Conservation (phyloP, 2,797 vertebrate species). For the Dipus sagitta region DNA sequence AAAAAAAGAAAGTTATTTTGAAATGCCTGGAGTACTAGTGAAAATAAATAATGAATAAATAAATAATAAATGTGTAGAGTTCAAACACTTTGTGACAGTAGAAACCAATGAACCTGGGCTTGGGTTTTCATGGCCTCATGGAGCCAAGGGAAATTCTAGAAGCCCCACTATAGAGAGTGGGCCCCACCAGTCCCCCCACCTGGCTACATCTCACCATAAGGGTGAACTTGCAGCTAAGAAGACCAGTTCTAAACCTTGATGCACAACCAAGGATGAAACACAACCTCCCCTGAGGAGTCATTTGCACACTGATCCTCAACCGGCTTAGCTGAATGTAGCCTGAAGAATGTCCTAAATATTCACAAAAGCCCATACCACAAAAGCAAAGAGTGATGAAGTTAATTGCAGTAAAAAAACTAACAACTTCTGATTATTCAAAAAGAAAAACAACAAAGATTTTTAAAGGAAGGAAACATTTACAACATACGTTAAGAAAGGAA, state of each 20-base stretch:
- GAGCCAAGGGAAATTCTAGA: neutral
- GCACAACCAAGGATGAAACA: neutral
- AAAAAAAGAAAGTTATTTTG: constrained; percentile 1
- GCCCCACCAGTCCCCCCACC: too few relatives aligned
- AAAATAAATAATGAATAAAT: neutral
- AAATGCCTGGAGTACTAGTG: neutral
- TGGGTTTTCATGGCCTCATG: neutral
- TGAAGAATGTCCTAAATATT: neutral
- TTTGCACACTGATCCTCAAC: neutral
- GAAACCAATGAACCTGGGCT: neutral
- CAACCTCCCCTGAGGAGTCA: neutral
- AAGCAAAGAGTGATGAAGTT: neutral
- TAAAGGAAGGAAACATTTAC: neutral
- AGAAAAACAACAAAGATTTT: neutral
- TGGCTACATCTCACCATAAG: neutral
- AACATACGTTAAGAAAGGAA: neutral
- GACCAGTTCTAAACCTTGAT: neutral
- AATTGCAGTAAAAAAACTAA: neutral
- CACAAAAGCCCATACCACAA: neutral
- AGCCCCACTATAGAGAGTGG: neutral
- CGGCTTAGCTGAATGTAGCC: neutral
- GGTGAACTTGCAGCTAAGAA: constrained; percentile 3
- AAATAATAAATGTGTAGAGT: neutral
- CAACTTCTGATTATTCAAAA: neutral
- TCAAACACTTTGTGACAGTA: neutral